phyloP scores from a whole-genome alignment of 2,888 invertebrate genomes.

The Choreutis nemorana region DNA sequence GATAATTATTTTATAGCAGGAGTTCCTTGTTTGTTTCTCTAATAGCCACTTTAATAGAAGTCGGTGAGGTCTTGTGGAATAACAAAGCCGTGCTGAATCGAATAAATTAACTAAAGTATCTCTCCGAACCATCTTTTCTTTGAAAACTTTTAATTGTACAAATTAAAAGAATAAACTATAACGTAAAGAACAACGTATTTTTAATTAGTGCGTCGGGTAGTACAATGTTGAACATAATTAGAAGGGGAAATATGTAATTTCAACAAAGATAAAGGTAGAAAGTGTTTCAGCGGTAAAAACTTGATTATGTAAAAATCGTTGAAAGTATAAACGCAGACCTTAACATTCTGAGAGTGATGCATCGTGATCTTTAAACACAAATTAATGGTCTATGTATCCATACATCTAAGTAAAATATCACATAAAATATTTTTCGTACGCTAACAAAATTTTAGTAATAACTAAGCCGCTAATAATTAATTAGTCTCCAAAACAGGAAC shows the following conservation, averaged over 20 bases:
- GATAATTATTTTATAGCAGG: slow-evolving; percentile 62
- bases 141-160: slow-evolving; percentile 3
- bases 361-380: too few species aligned
- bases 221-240: neutral
- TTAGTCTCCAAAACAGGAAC: too few species aligned
- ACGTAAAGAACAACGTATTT: neutral
- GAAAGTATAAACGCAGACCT: too few species aligned
- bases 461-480: too few species aligned
- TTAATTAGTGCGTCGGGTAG: neutral
- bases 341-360: too few species aligned
- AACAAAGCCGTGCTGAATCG: slow-evolving; percentile 35
- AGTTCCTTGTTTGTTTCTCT: slow-evolving; percentile 63
- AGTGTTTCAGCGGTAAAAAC: too few species aligned
- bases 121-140: slow-evolving; percentile 22
- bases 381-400: too few species aligned
- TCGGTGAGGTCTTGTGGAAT: slow-evolving; percentile 32
- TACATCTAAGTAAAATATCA: too few species aligned
- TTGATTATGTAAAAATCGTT: too few species aligned
- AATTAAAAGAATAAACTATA: slow-evolving; percentile 1
- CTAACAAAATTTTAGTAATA: too few species aligned
- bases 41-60: slow-evolving; percentile 60
- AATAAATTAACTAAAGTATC: slow-evolving; percentile 45
- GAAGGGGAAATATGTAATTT: neutral
- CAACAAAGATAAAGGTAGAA: too few species aligned
- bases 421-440: too few species aligned